Percentiles rank a stretch among this genome's conserved stretches.
phyloP scores from a whole-genome alignment of 2,888 invertebrate genomes.

The Drosophila pegasa region DNA sequence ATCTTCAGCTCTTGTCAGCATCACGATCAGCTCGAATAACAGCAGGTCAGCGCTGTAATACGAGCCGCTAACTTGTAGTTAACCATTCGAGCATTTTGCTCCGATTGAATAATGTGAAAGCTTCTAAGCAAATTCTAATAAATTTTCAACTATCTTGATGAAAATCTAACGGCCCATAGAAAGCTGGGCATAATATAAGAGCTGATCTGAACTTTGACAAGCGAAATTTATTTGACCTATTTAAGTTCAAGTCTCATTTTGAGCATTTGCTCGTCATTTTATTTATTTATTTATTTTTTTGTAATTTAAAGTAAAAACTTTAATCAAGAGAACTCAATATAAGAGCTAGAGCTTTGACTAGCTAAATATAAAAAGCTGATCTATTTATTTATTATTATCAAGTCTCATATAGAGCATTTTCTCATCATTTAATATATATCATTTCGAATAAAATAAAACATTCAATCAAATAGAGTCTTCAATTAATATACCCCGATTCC shows the following conservation, averaged over 20 bases:
- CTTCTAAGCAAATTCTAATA: background rate
- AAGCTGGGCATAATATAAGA: background rate
- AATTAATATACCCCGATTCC: background rate
- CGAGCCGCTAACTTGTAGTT: constrained; percentile 20
- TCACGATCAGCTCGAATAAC: constrained; percentile 49
- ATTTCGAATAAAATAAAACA: background rate
- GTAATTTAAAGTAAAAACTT: too few species aligned
- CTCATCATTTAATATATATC: background rate
- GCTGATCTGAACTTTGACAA: background rate
- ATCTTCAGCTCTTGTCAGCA: constrained; percentile 48
- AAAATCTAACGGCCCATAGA: background rate
- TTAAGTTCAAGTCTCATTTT: too few species aligned
- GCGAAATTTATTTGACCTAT: too few species aligned
- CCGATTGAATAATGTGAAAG: constrained; percentile 32
- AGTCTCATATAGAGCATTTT: background rate
- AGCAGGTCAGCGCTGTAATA: constrained; percentile 34
- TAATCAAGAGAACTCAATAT: too few species aligned
- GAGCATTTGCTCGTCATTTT: background rate
- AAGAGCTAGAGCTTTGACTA: background rate
- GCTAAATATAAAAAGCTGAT: too few species aligned
- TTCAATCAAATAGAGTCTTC: background rate
- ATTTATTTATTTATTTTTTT: too few species aligned
- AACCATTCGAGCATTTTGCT: constrained; percentile 10
- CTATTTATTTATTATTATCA: too few species aligned
- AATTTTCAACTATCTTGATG: background rate